phyloP scores from a whole-genome alignment of 2,797 vertebrate species.

The Hippocampus kuda region DNA sequence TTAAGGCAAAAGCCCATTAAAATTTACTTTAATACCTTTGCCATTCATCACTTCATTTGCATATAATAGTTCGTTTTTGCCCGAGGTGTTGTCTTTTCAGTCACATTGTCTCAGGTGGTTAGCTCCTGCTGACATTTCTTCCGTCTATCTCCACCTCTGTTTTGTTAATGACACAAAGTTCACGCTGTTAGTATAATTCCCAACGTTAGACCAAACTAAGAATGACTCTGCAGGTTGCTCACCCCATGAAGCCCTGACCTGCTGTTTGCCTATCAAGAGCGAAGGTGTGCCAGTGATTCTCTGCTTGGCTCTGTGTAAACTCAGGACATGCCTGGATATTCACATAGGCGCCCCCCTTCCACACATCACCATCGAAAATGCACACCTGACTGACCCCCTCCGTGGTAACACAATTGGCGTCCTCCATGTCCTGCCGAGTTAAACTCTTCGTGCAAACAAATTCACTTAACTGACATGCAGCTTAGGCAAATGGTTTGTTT shows the following conservation, averaged over 20 bases:
- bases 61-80: conserved; percentile 11
- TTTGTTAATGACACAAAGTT: conserved; percentile 55
- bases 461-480: conserved; percentile 50
- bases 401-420: conserved; percentile 60
- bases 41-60: conserved; percentile 19
- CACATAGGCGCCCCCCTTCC: conserved; percentile 42
- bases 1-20: neutral
- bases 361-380: conserved; percentile 22
- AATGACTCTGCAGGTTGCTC: conserved; percentile 62
- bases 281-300: conserved; percentile 42
- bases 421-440: conserved; percentile 51
- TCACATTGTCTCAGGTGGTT: conserved; percentile 26
- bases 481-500: conserved; percentile 58
- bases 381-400: conserved; percentile 60
- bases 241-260: conserved; percentile 49
- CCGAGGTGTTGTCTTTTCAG: conserved; percentile 14
- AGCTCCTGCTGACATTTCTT: conserved; percentile 42
- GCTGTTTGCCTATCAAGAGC: conserved; percentile 47
- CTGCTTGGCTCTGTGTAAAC: conserved; percentile 44
- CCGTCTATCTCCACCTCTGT: conserved; percentile 44
- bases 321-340: conserved; percentile 40
- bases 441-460: conserved; percentile 57
- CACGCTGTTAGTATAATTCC: conserved; percentile 68
- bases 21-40: neutral
- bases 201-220: conserved; percentile 58